These are phyloP conservation scores for Arizona elegans DNA, from an alignment of 2,113 vertebrate species.

Conservation along the genomic window DNA sequence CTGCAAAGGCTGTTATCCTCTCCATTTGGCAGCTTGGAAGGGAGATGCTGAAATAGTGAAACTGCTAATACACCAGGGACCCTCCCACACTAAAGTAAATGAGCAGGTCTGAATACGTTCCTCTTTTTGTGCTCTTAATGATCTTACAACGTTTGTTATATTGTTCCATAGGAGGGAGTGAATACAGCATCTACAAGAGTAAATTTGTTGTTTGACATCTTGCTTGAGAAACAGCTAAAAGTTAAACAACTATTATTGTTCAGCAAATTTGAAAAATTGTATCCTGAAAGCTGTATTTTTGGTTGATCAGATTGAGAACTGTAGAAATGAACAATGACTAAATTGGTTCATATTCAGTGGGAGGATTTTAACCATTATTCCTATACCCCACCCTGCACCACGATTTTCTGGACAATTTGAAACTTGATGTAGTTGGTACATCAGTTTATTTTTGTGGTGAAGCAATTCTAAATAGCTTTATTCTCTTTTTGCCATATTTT, in stretches of 20 bases:
- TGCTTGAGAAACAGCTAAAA: not conserved
- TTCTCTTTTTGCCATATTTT: conserved; percentile 52
- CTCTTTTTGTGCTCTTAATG: not conserved
- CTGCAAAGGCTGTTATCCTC: conserved; percentile 95
- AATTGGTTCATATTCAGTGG: conserved; percentile 1
- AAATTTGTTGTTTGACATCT: not conserved
- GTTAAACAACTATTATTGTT: not conserved
- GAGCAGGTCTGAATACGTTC: conserved; percentile 84
- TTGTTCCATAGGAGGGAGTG: not conserved
- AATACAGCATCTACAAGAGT: not conserved
- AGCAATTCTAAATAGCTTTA: conserved; percentile 55
- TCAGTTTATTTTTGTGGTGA: conserved; percentile 46
- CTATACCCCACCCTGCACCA: conserved; percentile 5
- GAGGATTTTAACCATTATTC: conserved; percentile 17
- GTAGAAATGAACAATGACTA: conserved; percentile 1
- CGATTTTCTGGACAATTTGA: conserved; percentile 51
- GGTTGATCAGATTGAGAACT: not conserved
- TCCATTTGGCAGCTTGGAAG: conserved; percentile 97
- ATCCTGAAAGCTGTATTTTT: conserved; percentile 8
- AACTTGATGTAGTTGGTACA: conserved; percentile 15
- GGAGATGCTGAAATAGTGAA: conserved; percentile 93
- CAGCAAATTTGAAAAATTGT: not conserved
- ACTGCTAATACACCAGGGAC: conserved; percentile 93
- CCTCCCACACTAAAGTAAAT: conserved; percentile 92
- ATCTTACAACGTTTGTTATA: not conserved